These are phyloP conservation scores for Drosophila serrata DNA, from an alignment of 1,140 invertebrate genomes.

Conservation along the genomic window DNA sequence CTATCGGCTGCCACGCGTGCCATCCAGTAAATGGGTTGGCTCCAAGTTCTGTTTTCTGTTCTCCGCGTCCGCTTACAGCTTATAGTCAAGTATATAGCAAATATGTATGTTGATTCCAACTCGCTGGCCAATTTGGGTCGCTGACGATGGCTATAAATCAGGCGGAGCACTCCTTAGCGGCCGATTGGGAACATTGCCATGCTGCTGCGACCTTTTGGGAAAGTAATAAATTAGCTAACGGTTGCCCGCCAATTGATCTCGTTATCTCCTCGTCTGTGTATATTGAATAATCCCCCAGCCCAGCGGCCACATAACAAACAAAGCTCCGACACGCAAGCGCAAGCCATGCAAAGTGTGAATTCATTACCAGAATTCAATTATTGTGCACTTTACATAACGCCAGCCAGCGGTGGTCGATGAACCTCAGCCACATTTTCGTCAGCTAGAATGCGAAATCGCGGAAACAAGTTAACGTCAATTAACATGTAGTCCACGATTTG, in stretches of 20 bases:
- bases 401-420: slow-evolving; percentile 43
- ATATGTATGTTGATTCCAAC: slow-evolving; percentile 24
- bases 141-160: slow-evolving; percentile 49
- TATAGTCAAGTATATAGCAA: slow-evolving; percentile 36
- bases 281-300: slow-evolving; percentile 50
- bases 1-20: slow-evolving; percentile 55
- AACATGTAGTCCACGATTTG: slow-evolving; percentile 48
- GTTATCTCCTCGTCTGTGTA: slow-evolving; percentile 42
- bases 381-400: slow-evolving; percentile 42
- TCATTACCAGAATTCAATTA: slow-evolving; percentile 49
- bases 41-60: slow-evolving; percentile 47
- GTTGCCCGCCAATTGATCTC: slow-evolving; percentile 53
- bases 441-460: slow-evolving; percentile 21
- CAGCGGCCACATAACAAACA: slow-evolving; percentile 34
- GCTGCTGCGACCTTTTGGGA: slow-evolving; percentile 46
- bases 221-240: slow-evolving; percentile 60
- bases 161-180: slow-evolving; percentile 34
- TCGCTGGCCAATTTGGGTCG: slow-evolving; percentile 46
- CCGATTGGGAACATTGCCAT: slow-evolving; percentile 36
- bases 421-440: slow-evolving; percentile 21
- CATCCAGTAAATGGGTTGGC: slow-evolving; percentile 65
- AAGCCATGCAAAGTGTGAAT: slow-evolving; percentile 54
- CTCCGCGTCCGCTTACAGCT: slow-evolving; percentile 19
- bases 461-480: slow-evolving; percentile 39
- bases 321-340: slow-evolving; percentile 29